These are phyloP conservation scores for Synanceia verrucosa DNA, from an alignment of 2,797 vertebrate species.

Conservation along the genomic window DNA sequence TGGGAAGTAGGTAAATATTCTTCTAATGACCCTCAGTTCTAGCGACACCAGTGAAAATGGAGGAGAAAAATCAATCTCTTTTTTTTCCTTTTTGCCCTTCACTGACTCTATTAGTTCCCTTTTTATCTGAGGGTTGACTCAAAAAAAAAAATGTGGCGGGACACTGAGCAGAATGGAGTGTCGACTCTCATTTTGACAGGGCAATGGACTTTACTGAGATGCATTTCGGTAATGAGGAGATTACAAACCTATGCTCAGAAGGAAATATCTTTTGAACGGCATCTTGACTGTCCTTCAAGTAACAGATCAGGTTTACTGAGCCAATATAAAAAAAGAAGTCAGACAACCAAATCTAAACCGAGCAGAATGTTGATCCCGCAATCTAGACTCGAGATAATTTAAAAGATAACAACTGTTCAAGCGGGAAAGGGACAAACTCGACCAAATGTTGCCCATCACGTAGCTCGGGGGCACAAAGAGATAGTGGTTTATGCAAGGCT, in stretches of 20 bases:
- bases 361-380: conserved; percentile 62
- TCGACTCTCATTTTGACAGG: conserved; percentile 40
- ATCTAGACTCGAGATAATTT: conserved; percentile 61
- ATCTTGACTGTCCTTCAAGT: conserved; percentile 62
- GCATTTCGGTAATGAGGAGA: conserved; percentile 53
- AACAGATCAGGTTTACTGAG: conserved; percentile 47
- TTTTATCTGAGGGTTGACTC: conserved; percentile 74
- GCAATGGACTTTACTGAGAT: conserved; percentile 40
- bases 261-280: conserved; percentile 52
- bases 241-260: conserved; percentile 42
- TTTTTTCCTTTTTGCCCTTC: conserved; percentile 74
- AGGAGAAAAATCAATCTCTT: conserved; percentile 73
- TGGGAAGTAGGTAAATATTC: conserved; percentile 86
- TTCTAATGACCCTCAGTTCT: conserved; percentile 82
- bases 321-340: conserved; percentile 28
- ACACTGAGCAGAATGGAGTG: conserved; percentile 35
- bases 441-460: conserved; percentile 28
- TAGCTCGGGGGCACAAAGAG: not conserved
- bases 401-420: conserved; percentile 57
- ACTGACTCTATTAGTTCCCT: conserved; percentile 73
- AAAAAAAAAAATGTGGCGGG: conserved; percentile 63
- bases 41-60: conserved; percentile 71
- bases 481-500: conserved; percentile 17
- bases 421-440: conserved; percentile 35
- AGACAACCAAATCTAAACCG: conserved; percentile 61